Evolutionary conservation across 1,140 invertebrate genomes (phyloP), one percentile per base, ranked within the genome.

Genomic region (Scaptodrosophila lebanonensis): DNA sequence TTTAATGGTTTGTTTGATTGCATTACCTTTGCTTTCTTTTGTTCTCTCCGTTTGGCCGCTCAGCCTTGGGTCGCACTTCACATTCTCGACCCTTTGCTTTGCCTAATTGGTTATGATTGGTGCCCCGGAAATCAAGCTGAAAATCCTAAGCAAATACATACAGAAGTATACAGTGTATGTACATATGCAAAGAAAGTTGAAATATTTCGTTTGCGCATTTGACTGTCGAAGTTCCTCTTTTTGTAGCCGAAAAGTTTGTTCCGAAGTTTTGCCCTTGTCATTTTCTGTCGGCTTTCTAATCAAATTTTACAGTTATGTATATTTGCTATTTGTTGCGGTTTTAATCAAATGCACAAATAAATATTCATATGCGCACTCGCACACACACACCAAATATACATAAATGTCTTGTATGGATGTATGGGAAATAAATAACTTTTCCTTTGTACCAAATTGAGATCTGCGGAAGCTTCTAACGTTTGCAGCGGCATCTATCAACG

Each of bases 291-390:
- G 42, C 35, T 45, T 44, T 61, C 54, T 65, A 77, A 79, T 77
- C 64, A 77, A 77, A 77, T 77, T 77, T 73, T 61, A 50, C 47
- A 53, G 54, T 59, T 66, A 64, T 72, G 58, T n/a, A n/a, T n/a
- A n/a, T 67, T 68, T 79, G 66, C 72, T 63, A 59, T 76, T 75
- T 58, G 48, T n/a, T 50, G 45, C 32, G 45, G 38, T 59, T 60
- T 25, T 40, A 52, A 51, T 59, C 33, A 27, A 35, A 56, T 43
- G 40, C 32, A 9, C 22, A 52, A 18, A 39, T 17, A 15, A 15
- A 32, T 6, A 13, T 29, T 29, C 38, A 22, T 12, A 47, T 2
- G 7, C 25, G 30, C 16, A 32, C 17, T 15, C 49, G 29, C 38
- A 13, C 9, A 30, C 29, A 43, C 13, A 43, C 12, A 32, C 3